Base-by-base conservation (phyloP, 2,113 vertebrate species). In the Mirza zaza region DNA sequence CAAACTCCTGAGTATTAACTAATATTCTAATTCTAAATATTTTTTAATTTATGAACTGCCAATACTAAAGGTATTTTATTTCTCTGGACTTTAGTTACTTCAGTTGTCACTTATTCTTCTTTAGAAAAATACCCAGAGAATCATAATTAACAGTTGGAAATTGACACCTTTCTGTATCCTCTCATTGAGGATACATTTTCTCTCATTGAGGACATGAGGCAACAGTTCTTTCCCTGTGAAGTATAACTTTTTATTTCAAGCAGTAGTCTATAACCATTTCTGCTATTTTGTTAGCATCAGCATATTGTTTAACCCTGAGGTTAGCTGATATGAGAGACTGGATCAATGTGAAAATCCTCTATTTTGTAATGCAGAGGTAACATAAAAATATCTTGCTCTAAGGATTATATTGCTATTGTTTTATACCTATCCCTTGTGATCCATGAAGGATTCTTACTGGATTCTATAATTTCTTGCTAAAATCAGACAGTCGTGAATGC, bases 251-350 rank as follows among this genome's bases (percentile, higher is more conserved):
- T 92, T 80, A 96, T 96, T 90, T 96, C 45, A 94, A 96, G 73
- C 73, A 92, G 76, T 59, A 86, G 63, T 96, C 97, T 87, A 84
- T 50, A 97, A 87, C 73, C 18, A 2, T 92, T 95, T 81, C 77
- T 96, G 95, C 86, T 91, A 10, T 91, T 97, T 96, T 45, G 68
- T 91, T 75, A 95, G 83, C 77, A 27, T 71, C 57, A 94, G 86
- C 9, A 4, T 50, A 57, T 42, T 97, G 67, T 97, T 98, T 98
- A 98, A 98, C 98, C 97, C 98, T 97, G 97, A 97, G 96, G 90
- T 97, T 96, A 90, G 89, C 83, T 39, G 84, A 93, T 96, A 32
- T 79, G 5, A 82, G 75, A 21, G 45, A 95, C 94, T 96, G 36
- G 63, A 65, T 96, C 94, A 98, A 83, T 95, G 95, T 97, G 90